Base-by-base conservation (phyloP, 2,113 vertebrate species). In the Pavo muticus region DNA sequence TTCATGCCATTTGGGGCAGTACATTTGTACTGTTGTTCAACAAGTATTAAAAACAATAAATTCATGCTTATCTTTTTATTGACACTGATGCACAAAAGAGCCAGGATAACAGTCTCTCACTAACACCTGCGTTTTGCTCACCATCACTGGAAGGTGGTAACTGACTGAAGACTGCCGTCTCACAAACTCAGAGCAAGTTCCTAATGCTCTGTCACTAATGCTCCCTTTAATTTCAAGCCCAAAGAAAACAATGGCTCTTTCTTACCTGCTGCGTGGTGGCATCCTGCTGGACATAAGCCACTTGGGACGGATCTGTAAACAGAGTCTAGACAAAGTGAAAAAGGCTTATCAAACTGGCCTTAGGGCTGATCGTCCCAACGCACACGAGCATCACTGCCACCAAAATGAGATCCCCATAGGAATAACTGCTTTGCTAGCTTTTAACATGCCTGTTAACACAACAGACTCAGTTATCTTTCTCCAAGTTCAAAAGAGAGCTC, bases 231-330 rank as follows among this genome's bases (percentile, higher is more conserved):
- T 54, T 61, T 50, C 16, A 64, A 78, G 65, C 63, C 40, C 87
- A 68, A 87, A 47, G 48, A 67, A 78, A 94, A 67, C 7, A 44
- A 5, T 5, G 29, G 56, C 64, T 39, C 59, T 87, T 95, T 15
- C 82, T 95, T 96, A 99, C 99, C 99, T 99, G 99, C 93, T 99
- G 99, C 21, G 99, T 98, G 57, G 99, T 98, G 29, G 99, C 98
- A 96, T 99, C 99, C 96, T 99, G 99, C 60, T 99, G 99, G 84
- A 99, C 99, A 16, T 99, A 99, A 48, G 99, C 98, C 94, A 99
- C 99, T 95, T 99, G 99, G 77, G 99, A 98, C 60, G 99, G 99
- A 96, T 99, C 99, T 96, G 99, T 98, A 97, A 99, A 99, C 84
- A 99, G 98, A 83, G 98, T 97, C 99, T 99, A 90, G 67, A 97